These are phyloP conservation scores for Sinocyclocheilus anshuiensis DNA, from an alignment of 2,113 vertebrate species.

Conservation along the genomic window DNA sequence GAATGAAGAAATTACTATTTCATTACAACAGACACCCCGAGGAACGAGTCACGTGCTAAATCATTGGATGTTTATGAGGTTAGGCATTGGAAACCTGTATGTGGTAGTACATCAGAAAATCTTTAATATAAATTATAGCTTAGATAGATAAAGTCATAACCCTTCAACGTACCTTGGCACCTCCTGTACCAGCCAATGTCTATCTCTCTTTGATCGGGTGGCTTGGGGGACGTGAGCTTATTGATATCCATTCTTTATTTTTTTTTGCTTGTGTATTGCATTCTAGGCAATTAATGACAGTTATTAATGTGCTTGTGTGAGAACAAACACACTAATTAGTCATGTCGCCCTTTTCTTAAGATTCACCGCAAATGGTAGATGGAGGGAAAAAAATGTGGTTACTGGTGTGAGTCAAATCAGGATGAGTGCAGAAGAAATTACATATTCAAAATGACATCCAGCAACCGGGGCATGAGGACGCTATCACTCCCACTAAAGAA, in stretches of 20 bases:
- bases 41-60: neutral
- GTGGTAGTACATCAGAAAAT: neutral
- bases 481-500: neutral
- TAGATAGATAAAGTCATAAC: constrained; percentile 27
- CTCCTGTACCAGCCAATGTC: constrained; percentile 16
- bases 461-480: neutral
- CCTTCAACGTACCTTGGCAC: neutral
- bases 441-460: neutral
- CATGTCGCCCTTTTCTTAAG: neutral
- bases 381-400: neutral
- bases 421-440: neutral
- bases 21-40: neutral
- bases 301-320: constrained; percentile 30
- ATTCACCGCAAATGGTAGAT: neutral
- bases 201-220: constrained; percentile 19
- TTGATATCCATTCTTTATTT: constrained; percentile 32
- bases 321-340: constrained; percentile 31
- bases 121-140: neutral
- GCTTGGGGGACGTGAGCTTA: neutral
- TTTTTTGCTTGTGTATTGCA: constrained; percentile 18
- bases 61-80: neutral
- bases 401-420: neutral
- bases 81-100: neutral
- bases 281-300: constrained; percentile 24
- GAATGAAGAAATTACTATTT: constrained; percentile 5